Percentiles rank a stretch among this genome's conserved stretches.
phyloP scores from a whole-genome alignment of 2,113 vertebrate genomes.

The Dasypus novemcinctus region DNA sequence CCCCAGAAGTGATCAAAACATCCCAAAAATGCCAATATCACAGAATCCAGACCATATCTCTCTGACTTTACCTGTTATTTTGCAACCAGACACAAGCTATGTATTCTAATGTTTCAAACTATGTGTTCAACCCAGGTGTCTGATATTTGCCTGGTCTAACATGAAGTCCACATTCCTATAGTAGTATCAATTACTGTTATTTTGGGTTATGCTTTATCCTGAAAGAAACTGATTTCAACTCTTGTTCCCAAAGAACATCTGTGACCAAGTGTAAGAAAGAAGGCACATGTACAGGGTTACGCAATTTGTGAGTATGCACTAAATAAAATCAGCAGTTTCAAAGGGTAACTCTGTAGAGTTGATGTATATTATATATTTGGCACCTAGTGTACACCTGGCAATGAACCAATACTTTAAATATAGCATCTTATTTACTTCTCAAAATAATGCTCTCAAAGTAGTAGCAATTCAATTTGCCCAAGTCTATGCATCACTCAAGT shows the following conservation, averaged over 20 bases:
- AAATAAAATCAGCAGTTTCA: not conserved
- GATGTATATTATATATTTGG: not conserved
- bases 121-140: not conserved
- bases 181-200: not conserved
- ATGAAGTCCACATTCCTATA: not conserved
- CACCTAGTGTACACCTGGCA: not conserved
- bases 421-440: slow-evolving; percentile 18
- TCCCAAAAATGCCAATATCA: not conserved
- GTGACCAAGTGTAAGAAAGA: not conserved
- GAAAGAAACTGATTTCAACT: not conserved
- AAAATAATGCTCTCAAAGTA: not conserved
- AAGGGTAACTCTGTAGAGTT: not conserved
- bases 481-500: not conserved
- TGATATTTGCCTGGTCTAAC: slow-evolving; percentile 19
- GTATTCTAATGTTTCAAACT: not conserved
- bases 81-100: not conserved
- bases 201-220: not conserved
- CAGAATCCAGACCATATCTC: not conserved
- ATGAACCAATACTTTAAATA: not conserved
- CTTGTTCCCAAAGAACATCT: not conserved
- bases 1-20: not conserved
- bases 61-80: not conserved
- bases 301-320: not conserved
- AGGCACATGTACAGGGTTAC: not conserved
- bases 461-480: not conserved